Conservation (phyloP, 2,113 vertebrate genomes). For the Pica pica region DNA sequence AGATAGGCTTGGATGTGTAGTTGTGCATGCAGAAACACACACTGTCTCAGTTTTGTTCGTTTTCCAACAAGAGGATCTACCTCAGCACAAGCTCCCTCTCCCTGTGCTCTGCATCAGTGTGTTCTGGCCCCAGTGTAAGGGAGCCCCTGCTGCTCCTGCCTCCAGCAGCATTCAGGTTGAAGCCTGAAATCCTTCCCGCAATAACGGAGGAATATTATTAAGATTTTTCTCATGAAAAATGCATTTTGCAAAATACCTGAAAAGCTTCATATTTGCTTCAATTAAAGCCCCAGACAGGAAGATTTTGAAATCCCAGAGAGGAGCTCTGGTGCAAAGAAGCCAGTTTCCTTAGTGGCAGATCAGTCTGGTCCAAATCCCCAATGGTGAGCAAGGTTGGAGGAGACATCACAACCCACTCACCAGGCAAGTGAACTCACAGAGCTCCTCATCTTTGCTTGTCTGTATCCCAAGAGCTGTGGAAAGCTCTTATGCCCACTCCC, state of each 20-base stretch:
- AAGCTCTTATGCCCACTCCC: neutral
- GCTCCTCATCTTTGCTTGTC: neutral
- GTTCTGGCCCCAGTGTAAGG: neutral
- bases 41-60: neutral
- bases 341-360: neutral
- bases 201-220: neutral
- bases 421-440: neutral
- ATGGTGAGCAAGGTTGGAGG: accelerated
- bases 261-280: neutral
- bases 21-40: neutral
- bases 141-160: neutral
- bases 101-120: neutral
- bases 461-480: neutral
- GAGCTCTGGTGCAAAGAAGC: neutral
- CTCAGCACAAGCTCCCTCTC: neutral
- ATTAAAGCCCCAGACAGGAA: neutral
- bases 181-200: neutral
- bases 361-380: neutral
- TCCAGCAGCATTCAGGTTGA: neutral
- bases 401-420: neutral
- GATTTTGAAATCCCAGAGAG: neutral
- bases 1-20: neutral
- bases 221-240: neutral
- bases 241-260: neutral
- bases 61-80: neutral